phyloP scores from a whole-genome alignment of 92 coral and sea anemone species.

The Porites divaricata region DNA sequence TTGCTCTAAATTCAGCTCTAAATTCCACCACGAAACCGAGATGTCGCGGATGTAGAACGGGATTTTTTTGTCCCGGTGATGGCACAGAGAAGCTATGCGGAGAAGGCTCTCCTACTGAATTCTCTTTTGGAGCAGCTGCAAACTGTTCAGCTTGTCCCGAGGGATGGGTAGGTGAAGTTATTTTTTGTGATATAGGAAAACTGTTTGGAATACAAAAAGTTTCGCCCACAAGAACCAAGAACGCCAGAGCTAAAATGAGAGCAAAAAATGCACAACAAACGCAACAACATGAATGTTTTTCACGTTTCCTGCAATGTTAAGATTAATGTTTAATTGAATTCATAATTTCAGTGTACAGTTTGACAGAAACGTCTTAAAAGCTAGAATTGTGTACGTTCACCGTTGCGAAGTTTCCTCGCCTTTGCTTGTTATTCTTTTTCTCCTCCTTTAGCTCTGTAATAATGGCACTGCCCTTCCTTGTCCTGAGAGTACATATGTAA shows the following conservation, averaged over 20 bases:
- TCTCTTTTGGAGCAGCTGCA: constrained; percentile 83
- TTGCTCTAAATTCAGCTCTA: constrained; percentile 51
- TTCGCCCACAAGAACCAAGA: too few relatives aligned
- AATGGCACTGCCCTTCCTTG: constrained; percentile 90
- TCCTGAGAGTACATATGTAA: constrained; percentile 88
- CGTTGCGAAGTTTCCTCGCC: neutral
- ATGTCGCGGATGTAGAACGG: constrained; percentile 90
- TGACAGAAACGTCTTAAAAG: too few relatives aligned
- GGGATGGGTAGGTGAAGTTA: constrained; percentile 86
- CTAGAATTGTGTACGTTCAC: too few relatives aligned
- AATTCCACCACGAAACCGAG: constrained; percentile 79
- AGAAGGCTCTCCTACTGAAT: constrained; percentile 75
- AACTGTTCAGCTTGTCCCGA: constrained; percentile 83
- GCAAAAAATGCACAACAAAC: too few relatives aligned
- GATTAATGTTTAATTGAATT: too few relatives aligned
- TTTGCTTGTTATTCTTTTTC: neutral
- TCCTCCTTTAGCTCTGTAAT: constrained; percentile 75
- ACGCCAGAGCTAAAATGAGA: too few relatives aligned
- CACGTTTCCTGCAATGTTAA: too few relatives aligned
- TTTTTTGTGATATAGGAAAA: neutral
- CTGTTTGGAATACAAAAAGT: constrained; percentile 17
- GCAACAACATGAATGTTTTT: too few relatives aligned
- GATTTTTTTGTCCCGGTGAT: constrained; percentile 88
- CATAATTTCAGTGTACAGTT: too few relatives aligned
- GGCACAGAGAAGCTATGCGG: constrained; percentile 94